Conservation (phyloP, 2,113 vertebrate species). For the Micronycteris hirsuta region DNA sequence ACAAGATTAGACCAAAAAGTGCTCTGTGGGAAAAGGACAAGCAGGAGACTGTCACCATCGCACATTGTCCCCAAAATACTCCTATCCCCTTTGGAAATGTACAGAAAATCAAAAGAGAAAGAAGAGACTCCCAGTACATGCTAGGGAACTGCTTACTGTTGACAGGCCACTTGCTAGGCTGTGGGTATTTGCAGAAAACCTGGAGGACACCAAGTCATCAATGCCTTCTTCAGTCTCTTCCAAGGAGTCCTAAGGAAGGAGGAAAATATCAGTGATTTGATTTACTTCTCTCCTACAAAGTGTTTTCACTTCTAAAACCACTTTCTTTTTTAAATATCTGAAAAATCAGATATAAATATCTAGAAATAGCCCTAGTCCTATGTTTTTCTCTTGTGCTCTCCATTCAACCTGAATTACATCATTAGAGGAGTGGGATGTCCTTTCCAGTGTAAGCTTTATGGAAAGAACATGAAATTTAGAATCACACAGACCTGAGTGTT, state of each 20-base stretch:
- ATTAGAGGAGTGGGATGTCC: background rate
- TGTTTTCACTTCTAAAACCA: background rate
- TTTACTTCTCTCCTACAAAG: background rate
- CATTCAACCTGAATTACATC: background rate
- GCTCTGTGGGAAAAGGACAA: background rate
- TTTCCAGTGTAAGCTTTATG: background rate
- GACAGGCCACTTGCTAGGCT: constrained; percentile 83
- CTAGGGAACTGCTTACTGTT: constrained; percentile 80
- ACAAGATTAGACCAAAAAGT: background rate
- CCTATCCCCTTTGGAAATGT: background rate
- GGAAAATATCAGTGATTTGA: background rate
- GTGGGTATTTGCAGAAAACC: constrained; percentile 67
- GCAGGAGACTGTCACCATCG: background rate
- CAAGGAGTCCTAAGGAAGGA: constrained; percentile 84
- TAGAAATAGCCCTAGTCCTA: background rate
- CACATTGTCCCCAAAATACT: background rate
- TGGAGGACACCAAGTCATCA: constrained; percentile 80
- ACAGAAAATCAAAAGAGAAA: constrained; percentile 13
- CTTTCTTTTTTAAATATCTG: background rate
- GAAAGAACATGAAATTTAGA: constrained; percentile 5
- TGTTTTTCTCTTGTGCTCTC: background rate
- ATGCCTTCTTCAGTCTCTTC: constrained; percentile 86
- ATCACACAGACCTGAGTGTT: background rate
- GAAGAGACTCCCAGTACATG: background rate
- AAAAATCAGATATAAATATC: background rate